Evolutionary conservation across 2,797 vertebrate genomes (phyloP), one percentile per base, ranked within the genome.

Genomic region (Chrosomus eos): DNA sequence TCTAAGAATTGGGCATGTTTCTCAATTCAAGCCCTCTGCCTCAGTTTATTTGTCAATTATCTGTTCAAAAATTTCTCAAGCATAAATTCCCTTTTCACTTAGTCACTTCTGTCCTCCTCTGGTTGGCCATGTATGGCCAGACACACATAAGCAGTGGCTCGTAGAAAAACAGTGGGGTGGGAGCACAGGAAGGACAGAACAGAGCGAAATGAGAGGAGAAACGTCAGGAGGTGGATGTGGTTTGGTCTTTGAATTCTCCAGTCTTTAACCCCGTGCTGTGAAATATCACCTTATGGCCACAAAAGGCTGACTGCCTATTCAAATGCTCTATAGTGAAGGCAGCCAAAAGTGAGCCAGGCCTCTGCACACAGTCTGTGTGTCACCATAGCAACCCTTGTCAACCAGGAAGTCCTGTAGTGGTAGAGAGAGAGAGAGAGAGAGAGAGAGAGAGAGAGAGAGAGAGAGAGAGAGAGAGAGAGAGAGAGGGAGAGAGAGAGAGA

Each of bases 281-380:
- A 95, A 95, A 94, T 94, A 95, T 94, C 93, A 94, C 94, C 94
- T 93, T 91, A 92, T 94, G 92, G 86, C 91, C 93, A 94, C 94
- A 94, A 95, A 93, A 84, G 91, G 83, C 88, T 90, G 84, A 45
- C 58, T 88, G 90, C 90, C 91, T 88, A 90, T 80, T 91, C 89
- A 90, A 90, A 91, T 90, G 90, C 87, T 88, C 86, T 88, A 84
- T 80, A 73, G 83, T 72, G 58, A 90, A 89, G 90, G 90, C 91
- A 86, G 92, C 90, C 90, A 89, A 91, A 90, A 90, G 88, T 88
- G 88, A 90, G 89, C 51, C 71, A 81, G 80, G 83, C 91, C 93
- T 93, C 93, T 92, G 88, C 93, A 89, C 87, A 19, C 83, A 89
- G 89, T 83, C 55, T 87, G 78, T 83, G 77, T 82, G 94, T 95